A percentile compares a stretch with the other conserved stretches of the same genome.
phyloP scores from a whole-genome alignment of 1,140 invertebrate genomes.

The Temnothorax curvispinosus region DNA sequence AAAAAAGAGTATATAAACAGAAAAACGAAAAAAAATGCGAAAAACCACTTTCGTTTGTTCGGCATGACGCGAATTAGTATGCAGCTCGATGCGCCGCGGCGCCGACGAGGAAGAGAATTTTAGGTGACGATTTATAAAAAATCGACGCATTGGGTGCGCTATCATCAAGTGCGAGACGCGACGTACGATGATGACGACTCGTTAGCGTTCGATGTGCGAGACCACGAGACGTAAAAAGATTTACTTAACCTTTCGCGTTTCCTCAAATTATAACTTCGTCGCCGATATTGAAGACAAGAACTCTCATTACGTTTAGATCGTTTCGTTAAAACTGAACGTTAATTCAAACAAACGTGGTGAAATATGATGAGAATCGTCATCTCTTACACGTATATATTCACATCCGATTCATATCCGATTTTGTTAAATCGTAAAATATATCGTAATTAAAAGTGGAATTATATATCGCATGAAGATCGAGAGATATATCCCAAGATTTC shows the following conservation, averaged over 20 bases:
- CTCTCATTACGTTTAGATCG: neutral
- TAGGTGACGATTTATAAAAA: slow-evolving; percentile 68
- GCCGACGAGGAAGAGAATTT: slow-evolving; percentile 29
- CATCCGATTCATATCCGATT: neutral
- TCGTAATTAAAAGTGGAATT: neutral
- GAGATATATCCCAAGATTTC: neutral
- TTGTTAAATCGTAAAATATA: neutral
- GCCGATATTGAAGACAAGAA: neutral
- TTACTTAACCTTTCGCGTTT: neutral
- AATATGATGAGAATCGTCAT: neutral
- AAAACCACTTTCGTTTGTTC: slow-evolving; percentile 41
- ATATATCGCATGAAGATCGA: neutral
- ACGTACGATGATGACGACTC: neutral
- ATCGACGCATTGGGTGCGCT: neutral
- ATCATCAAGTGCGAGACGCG: neutral
- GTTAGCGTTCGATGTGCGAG: slow-evolving; percentile 1
- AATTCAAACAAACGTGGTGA: neutral
- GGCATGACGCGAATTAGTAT: slow-evolving; percentile 59
- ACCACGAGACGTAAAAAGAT: neutral
- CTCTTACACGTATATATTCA: neutral
- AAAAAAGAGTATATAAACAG: slow-evolving; percentile 14
- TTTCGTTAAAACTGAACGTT: neutral
- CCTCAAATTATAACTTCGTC: neutral
- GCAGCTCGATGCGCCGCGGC: slow-evolving; percentile 33
- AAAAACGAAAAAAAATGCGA: neutral